Evolutionary conservation across 2,797 vertebrate genomes (phyloP).

Genomic region (Menidia menidia): DNA sequence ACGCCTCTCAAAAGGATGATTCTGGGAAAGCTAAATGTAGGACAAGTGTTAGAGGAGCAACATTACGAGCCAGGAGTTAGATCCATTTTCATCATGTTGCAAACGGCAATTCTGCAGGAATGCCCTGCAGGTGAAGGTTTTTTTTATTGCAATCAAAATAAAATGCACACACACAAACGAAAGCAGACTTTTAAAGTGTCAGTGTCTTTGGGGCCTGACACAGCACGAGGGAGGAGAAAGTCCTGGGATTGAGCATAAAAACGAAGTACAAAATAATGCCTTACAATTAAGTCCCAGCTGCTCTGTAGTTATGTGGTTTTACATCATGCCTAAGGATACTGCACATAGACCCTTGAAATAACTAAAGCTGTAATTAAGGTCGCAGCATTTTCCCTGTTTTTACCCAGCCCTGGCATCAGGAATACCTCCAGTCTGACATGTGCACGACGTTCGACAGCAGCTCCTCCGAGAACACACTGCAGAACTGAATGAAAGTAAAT

Average conservation of each 20-base stretch:
- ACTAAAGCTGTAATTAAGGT: slow-evolving; percentile 78
- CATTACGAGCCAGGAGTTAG: not conserved
- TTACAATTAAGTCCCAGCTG: slow-evolving; percentile 77
- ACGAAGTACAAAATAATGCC: slow-evolving; percentile 80
- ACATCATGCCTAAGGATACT: slow-evolving; percentile 71
- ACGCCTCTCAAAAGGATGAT: not conserved
- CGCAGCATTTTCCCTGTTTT: slow-evolving; percentile 65
- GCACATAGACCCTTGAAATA: slow-evolving; percentile 76
- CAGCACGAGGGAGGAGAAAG: slow-evolving; percentile 76
- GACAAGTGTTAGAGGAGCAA: not conserved
- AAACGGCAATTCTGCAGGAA: slow-evolving; percentile 10
- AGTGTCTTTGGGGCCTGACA: slow-evolving; percentile 37
- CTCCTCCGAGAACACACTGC: slow-evolving; percentile 4
- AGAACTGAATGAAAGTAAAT: slow-evolving; percentile 10
- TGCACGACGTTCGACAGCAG: slow-evolving; percentile 43
- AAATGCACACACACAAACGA: not conserved
- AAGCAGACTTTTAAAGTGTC: slow-evolving; percentile 1
- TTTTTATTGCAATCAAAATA: not conserved
- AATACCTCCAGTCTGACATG: slow-evolving; percentile 53
- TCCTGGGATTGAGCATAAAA: slow-evolving; percentile 70
- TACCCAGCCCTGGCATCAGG: slow-evolving; percentile 65
- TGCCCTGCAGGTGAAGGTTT: slow-evolving; percentile 25
- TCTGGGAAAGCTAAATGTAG: not conserved
- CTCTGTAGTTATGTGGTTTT: slow-evolving; percentile 81
- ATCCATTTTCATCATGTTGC: not conserved